Base-by-base conservation (phyloP, 2,113 vertebrate species). In the Morone chrysops region DNA sequence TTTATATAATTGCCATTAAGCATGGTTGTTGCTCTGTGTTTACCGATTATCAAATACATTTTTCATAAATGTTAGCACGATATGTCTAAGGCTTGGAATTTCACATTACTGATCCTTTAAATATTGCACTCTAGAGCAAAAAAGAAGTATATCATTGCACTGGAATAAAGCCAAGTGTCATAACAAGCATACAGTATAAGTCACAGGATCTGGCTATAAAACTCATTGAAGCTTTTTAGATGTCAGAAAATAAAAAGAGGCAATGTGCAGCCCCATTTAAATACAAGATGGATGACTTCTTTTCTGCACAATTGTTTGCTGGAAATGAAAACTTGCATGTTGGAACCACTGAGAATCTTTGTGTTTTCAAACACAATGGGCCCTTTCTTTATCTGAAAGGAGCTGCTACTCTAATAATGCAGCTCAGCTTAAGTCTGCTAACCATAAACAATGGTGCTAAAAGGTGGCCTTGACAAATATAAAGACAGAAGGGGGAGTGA, bases 341-440 rank as follows among this genome's bases (percentile, higher is more conserved):
- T 85, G 51, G 78, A 87, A 59, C 63, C 56, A 65, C 70, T 57
- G 74, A 78, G 71, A 72, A 54, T 84, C 77, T 77, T 57, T 13
- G 31, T 57, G 62, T 83, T 89, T 83, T 61, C 41, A 63, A 84
- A 82, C 83, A 92, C 91, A 91, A 89, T 83, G 88, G 79, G 66
- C 36, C 57, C 66, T 90, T 94, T 89, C 87, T 89, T 86, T 62
- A 60, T 86, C 60, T 67, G 72, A 69, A 81, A 86, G 84, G 78
- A 87, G 86, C 82, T 75, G 78, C 80, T 53, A 61, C 74, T 90
- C 81, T 70, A 78, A 90, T 82, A 90, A 90, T 63, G 60, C 73
- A 81, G 85, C 79, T 60, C 82, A 74, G 71, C 69, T 88, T 85
- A 88, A 72, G 65, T 77, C 82, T 92, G 83, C 74, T 68, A 70